Conservation (phyloP, 2,797 vertebrate species). For the Chaetophractus vellerosus region DNA sequence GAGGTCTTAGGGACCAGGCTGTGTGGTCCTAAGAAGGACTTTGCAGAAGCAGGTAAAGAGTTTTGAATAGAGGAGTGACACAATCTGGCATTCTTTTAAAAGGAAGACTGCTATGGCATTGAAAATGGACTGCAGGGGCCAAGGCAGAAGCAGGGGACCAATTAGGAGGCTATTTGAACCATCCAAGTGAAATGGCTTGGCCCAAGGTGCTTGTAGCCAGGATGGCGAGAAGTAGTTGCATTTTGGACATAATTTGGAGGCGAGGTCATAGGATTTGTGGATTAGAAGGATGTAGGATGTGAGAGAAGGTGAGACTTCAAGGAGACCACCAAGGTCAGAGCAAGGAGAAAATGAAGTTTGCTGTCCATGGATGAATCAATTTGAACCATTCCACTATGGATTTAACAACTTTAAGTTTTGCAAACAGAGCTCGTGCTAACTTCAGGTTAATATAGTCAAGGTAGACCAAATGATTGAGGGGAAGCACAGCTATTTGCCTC, state of each 20-base stretch:
- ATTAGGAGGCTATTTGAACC: neutral
- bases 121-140: neutral
- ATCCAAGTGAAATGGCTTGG: neutral
- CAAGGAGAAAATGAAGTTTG: neutral
- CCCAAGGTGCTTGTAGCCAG: neutral
- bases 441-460: neutral
- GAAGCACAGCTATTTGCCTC: too few relatives aligned
- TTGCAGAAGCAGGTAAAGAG: neutral
- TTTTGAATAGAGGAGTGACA: neutral
- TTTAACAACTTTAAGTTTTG: neutral
- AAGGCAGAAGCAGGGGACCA: neutral
- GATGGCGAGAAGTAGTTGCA: neutral
- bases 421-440: neutral
- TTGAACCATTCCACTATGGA: neutral
- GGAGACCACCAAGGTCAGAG: neutral
- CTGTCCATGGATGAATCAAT: neutral
- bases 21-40: neutral
- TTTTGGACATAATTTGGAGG: slow-evolving; percentile 10
- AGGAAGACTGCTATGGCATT: neutral
- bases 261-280: neutral
- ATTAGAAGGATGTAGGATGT: neutral
- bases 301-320: neutral
- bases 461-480: neutral
- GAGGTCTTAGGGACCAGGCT: neutral
- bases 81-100: neutral